These are phyloP conservation scores for Lycocerus yunnanus DNA, from an alignment of 2,888 invertebrate genomes.

Conservation along the genomic window DNA sequence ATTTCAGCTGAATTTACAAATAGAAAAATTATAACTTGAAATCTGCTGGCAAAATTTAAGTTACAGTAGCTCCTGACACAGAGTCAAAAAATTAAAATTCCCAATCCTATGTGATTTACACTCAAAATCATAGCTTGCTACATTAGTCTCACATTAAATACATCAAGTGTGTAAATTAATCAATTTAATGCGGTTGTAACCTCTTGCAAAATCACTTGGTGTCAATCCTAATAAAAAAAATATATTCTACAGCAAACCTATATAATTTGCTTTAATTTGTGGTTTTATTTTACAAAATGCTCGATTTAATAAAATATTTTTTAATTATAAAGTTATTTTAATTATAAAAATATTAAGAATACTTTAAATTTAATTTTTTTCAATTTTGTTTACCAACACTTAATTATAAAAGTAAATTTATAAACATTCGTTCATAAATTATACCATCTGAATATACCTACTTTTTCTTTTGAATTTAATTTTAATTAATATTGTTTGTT, in stretches of 20 bases:
- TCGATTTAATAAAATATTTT: neutral
- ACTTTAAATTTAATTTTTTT: too few species aligned
- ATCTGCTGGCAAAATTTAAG: neutral
- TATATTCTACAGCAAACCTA: neutral
- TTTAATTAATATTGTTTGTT: neutral
- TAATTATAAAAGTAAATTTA: neutral
- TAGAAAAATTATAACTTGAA: too few species aligned
- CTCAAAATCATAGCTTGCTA: neutral
- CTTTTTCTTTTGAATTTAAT: neutral
- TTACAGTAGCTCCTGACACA: neutral
- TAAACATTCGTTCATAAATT: neutral
- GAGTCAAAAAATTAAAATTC: neutral
- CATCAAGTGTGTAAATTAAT: neutral
- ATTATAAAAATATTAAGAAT: neutral
- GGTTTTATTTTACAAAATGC: neutral
- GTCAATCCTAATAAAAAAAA: neutral
- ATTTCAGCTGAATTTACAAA: too few species aligned
- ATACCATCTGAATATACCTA: neutral
- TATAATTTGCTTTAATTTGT: neutral
- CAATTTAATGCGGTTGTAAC: neutral
- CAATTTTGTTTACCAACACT: too few species aligned
- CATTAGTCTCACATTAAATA: neutral
- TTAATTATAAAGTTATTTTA: too few species aligned
- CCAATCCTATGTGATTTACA: neutral
- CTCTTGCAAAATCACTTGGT: neutral